Base-by-base conservation (phyloP, 2,113 vertebrate species). In the Cyprinodon variegatus region DNA sequence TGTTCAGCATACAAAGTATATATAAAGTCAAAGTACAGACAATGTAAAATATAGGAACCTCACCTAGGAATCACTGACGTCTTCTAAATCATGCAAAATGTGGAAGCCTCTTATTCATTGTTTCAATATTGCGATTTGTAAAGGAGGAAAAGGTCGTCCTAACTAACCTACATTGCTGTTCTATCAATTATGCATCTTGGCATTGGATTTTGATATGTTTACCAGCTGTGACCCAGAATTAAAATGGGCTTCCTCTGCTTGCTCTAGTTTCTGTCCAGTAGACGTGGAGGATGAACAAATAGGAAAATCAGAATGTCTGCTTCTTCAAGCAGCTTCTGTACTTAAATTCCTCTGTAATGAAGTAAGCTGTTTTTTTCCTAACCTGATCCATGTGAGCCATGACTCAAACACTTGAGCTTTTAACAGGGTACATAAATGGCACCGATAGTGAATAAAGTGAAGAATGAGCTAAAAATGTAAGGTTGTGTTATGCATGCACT, bases 391-490 rank as follows among this genome's bases (percentile, higher is more conserved):
- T 62, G 36, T 65, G 59, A 40, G 39, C n/a, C 57, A 65, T 45
- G 12, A 11, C 64, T 37, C n/a, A 39, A 40, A 41, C 36, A 15
- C 11, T 37, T 45, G 14, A 82, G 57, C 46, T 72, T 14, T 39
- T 48, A 29, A 74, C 37, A 6, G 1, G 73, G 50, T 43, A 40
- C 29, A 43, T 11, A 69, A 14, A 43, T 65, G 69, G 69, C 40
- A 65, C 48, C 9, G 82, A 71, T 79, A 74, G 82, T 72, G n/a
- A 61, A 77, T 83, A 72, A 29, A 61, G 70, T 10, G 50, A 41
- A 70, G 79, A 61, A 63, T 60, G 72, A 57, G 65, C 77, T 78
- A 77, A 65, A 81, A 86, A 89, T 85, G 68, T 36, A 61, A 68
- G 59, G 65, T 72, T 64, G 17, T 17, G 36, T 22, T 68, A 7